Conservation (phyloP, 2,113 vertebrate species). For the Pleuronectes platessa region DNA sequence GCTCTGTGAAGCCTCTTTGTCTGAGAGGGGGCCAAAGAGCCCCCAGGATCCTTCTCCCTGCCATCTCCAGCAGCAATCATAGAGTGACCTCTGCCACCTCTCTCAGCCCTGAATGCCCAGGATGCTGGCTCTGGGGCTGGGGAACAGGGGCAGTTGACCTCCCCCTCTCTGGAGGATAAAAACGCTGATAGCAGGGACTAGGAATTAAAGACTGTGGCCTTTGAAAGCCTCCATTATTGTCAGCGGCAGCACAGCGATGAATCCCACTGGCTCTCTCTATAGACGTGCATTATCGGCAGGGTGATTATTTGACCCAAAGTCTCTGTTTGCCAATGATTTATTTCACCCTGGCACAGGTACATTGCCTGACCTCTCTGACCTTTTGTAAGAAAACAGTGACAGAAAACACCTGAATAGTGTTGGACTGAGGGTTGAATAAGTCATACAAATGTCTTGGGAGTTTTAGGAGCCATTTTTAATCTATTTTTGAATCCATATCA, state of each 20-base stretch:
- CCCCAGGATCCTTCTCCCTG: constrained; percentile 58
- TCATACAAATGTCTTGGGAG: constrained; percentile 6
- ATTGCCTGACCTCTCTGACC: constrained; percentile 45
- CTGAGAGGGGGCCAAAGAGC: constrained; percentile 57
- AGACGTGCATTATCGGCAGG: constrained; percentile 73
- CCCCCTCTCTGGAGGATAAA: constrained; percentile 70
- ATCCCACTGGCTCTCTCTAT: constrained; percentile 63
- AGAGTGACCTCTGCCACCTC: constrained; percentile 72
- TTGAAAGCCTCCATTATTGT: constrained; percentile 81
- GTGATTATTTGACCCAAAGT: constrained; percentile 82
- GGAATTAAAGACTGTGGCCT: constrained; percentile 81
- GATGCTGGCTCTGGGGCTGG: constrained; percentile 61
- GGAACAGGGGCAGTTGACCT: constrained; percentile 74
- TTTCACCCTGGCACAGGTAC: constrained; percentile 62
- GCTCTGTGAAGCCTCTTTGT: constrained; percentile 74
- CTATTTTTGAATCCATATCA: constrained; percentile 34
- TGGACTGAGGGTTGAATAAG: constrained; percentile 15
- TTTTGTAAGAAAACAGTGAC: constrained; percentile 34
- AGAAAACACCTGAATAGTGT: constrained; percentile 16
- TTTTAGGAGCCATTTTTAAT: constrained; percentile 25
- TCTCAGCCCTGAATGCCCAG: constrained; percentile 71
- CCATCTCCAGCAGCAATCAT: constrained; percentile 70
- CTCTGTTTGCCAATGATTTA: constrained; percentile 71
- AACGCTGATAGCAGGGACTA: constrained; percentile 73
- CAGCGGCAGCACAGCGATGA: constrained; percentile 69